These are phyloP conservation scores for Thereva nobilitata DNA, from an alignment of 2,888 invertebrate species.

Conservation along the genomic window DNA sequence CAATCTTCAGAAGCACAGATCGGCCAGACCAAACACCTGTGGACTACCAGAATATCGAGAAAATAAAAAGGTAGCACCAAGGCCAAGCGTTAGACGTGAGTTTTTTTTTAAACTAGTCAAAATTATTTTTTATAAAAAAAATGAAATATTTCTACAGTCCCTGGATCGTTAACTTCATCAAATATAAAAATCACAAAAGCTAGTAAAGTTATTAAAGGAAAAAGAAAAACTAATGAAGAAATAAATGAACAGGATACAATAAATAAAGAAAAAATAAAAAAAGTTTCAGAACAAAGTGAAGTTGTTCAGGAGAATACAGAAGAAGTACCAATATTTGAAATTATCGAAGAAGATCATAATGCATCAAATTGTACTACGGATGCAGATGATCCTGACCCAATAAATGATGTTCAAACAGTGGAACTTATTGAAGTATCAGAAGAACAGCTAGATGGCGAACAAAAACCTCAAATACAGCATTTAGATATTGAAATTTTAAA, in stretches of 20 bases:
- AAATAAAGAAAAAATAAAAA: background rate
- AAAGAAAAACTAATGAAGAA: background rate
- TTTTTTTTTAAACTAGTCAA: background rate
- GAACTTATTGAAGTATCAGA: too few species aligned
- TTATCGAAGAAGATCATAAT: too few species aligned
- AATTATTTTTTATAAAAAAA: background rate
- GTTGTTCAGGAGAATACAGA: too few species aligned
- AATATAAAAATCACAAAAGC: conserved; percentile 29
- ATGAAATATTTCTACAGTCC: conserved; percentile 8
- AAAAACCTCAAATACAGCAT: too few species aligned
- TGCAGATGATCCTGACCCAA: too few species aligned
- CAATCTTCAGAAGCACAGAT: conserved; percentile 59
- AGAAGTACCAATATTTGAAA: too few species aligned
- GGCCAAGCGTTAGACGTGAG: conserved; percentile 37
- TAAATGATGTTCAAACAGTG: too few species aligned
- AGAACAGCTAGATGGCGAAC: too few species aligned
- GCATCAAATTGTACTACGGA: too few species aligned
- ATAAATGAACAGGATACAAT: background rate
- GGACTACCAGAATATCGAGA: conserved; percentile 52
- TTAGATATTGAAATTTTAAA: too few species aligned
- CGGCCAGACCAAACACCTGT: conserved; percentile 58
- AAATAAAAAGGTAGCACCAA: conserved; percentile 44
- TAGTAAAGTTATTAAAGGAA: conserved; percentile 16
- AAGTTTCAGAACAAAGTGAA: background rate
- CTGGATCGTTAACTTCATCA: conserved; percentile 21